A percentile compares a stretch with the other conserved stretches of the same genome.
These are phyloP conservation scores for Neotoxoptera formosana DNA, from an alignment of 1,140 invertebrate genomes.

Conservation along the genomic window DNA sequence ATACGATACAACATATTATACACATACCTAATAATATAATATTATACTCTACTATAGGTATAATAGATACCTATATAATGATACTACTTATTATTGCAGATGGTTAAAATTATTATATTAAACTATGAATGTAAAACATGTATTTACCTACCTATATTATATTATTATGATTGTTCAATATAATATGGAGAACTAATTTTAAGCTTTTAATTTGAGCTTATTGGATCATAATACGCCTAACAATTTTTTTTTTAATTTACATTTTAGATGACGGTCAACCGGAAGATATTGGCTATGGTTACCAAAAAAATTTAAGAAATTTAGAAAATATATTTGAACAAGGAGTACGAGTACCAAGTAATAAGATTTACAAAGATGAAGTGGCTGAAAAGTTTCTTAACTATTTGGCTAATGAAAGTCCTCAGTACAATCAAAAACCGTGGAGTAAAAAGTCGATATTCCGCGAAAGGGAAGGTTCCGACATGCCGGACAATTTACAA, in stretches of 20 bases:
- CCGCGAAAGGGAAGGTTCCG: conserved; percentile 60
- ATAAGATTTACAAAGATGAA: conserved; percentile 3
- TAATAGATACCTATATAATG: too few relatives aligned
- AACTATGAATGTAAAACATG: background rate
- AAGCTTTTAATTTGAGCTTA: background rate
- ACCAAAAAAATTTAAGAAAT: conserved; percentile 60
- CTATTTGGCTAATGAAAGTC: conserved; percentile 22
- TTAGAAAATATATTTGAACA: conserved; percentile 40
- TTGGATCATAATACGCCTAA: background rate
- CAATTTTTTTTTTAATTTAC: background rate
- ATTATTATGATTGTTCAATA: background rate
- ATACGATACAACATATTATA: too few relatives aligned
- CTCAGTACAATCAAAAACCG: background rate
- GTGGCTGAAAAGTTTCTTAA: background rate
- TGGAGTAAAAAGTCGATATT: conserved; percentile 60
- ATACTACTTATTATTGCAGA: too few relatives aligned
- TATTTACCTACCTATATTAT: too few relatives aligned
- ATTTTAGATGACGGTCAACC: conserved; percentile 61
- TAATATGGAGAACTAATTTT: background rate
- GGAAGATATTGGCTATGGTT: conserved; percentile 62
- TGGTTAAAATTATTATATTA: too few relatives aligned
- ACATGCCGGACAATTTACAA: conserved; percentile 58
- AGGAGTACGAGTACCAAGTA: background rate
- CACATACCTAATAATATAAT: too few relatives aligned
- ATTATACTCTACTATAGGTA: too few relatives aligned